Percentiles rank a stretch among this genome's conserved stretches.
These are phyloP conservation scores for Gymnobelideus leadbeateri DNA, from an alignment of 2,113 vertebrate species.

Conservation along the genomic window DNA sequence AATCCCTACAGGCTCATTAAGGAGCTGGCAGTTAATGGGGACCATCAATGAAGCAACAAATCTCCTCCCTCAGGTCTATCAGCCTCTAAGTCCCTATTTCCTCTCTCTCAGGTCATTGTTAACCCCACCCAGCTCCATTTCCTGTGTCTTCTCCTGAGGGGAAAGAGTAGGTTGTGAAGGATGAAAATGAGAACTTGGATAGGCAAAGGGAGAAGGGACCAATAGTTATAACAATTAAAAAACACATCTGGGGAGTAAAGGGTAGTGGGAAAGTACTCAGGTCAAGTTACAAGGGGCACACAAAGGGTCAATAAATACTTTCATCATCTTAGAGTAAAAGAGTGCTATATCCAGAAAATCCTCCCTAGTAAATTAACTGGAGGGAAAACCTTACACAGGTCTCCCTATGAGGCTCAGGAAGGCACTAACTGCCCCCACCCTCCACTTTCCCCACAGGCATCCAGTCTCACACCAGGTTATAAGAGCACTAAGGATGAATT, in stretches of 20 bases:
- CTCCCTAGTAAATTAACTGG: not conserved
- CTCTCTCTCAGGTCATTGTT: not conserved
- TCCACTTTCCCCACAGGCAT: not conserved
- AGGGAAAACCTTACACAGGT: not conserved
- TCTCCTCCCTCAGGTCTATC: not conserved
- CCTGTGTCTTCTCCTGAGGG: not conserved
- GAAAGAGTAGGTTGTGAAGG: not conserved
- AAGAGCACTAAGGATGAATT: not conserved
- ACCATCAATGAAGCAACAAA: not conserved
- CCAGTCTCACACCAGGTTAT: not conserved
- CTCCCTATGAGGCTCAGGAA: not conserved
- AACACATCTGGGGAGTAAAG: not conserved
- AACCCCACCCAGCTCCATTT: not conserved
- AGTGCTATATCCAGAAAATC: not conserved
- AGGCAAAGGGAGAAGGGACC: not conserved
- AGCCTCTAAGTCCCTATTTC: not conserved
- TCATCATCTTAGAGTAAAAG: not conserved
- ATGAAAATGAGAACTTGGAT: not conserved
- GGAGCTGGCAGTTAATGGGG: not conserved
- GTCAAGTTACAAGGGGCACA: not conserved
- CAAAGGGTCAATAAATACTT: not conserved
- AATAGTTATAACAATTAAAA: not conserved
- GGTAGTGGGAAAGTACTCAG: not conserved
- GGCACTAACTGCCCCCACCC: not conserved
- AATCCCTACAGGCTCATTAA: not conserved